Evolutionary conservation across 1,140 invertebrate genomes (phyloP).

Genomic region (Adelges cooleyi): DNA sequence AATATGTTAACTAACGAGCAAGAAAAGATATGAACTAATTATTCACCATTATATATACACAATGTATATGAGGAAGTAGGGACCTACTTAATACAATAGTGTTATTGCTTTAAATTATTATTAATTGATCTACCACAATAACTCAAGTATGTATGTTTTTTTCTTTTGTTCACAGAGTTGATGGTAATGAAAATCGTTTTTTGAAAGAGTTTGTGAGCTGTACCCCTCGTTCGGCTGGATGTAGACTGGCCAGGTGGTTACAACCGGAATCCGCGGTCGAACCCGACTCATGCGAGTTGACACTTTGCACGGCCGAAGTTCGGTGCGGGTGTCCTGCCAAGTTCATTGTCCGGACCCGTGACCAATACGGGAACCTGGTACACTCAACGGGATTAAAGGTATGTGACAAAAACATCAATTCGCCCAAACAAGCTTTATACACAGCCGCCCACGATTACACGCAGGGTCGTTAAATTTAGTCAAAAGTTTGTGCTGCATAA

Average conservation of each 20-base stretch:
- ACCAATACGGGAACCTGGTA: slow-evolving; percentile 1
- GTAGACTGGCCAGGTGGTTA: slow-evolving; percentile 82
- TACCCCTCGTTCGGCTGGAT: slow-evolving; percentile 74
- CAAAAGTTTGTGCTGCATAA: too few species aligned
- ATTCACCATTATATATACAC: too few species aligned
- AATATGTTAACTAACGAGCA: too few species aligned
- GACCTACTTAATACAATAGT: too few species aligned
- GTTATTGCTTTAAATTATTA: too few species aligned
- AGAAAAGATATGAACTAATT: too few species aligned
- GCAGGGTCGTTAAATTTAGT: too few species aligned
- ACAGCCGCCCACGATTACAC: too few species aligned
- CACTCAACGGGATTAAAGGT: not conserved
- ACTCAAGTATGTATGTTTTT: too few species aligned
- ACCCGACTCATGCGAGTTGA: slow-evolving; percentile 63
- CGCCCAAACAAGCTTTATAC: too few species aligned
- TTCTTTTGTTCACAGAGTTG: slow-evolving; percentile 44
- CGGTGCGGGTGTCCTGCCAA: slow-evolving; percentile 18
- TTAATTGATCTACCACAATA: too few species aligned
- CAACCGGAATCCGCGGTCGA: slow-evolving; percentile 87
- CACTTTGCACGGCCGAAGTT: not conserved
- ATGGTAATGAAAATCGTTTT: slow-evolving; percentile 87
- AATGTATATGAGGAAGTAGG: too few species aligned
- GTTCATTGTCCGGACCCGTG: not conserved
- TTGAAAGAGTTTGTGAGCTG: slow-evolving; percentile 84
- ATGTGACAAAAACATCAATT: not conserved